Evolutionary conservation across 2,888 invertebrate species (phyloP).

Genomic region (Tigriopus californicus): DNA sequence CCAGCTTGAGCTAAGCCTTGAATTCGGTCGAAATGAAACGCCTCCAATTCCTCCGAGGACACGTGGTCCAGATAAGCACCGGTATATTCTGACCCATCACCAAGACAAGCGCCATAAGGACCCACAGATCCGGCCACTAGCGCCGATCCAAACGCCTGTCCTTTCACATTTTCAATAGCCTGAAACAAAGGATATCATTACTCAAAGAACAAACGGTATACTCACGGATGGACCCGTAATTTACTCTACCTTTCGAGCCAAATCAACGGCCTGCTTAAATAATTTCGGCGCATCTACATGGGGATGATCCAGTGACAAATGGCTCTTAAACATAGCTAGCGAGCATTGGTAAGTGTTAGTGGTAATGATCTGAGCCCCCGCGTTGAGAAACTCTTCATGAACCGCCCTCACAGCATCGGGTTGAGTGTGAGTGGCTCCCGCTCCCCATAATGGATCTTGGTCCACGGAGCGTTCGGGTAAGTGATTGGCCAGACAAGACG

Average conservation of each 20-base stretch:
- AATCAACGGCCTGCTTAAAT: not conserved
- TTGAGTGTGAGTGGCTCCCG: constrained; percentile 55
- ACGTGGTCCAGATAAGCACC: constrained; percentile 49
- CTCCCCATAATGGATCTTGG: constrained; percentile 74
- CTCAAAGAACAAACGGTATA: too few relatives aligned
- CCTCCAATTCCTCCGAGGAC: constrained; percentile 43
- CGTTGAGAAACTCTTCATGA: constrained; percentile 54
- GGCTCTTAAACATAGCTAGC: not conserved
- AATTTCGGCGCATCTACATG: not conserved
- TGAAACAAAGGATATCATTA: too few relatives aligned
- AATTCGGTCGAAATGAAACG: constrained; percentile 69
- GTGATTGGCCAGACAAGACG: constrained; percentile 55
- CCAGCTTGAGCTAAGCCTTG: constrained; percentile 56
- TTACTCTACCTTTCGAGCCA: not conserved
- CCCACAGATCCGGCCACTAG: constrained; percentile 73
- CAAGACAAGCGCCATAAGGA: constrained; percentile 73
- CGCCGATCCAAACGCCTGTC: not conserved
- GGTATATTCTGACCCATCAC: constrained; percentile 83
- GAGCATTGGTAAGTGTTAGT: constrained; percentile 82
- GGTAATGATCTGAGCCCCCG: constrained; percentile 67
- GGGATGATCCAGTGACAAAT: not conserved
- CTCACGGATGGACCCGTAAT: too few relatives aligned
- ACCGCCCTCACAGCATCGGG: constrained; percentile 57
- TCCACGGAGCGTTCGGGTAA: constrained; percentile 49
- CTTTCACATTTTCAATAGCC: too few relatives aligned